Conservation (phyloP, 2,888 invertebrate genomes). For the Stegana nigrithorax region DNA sequence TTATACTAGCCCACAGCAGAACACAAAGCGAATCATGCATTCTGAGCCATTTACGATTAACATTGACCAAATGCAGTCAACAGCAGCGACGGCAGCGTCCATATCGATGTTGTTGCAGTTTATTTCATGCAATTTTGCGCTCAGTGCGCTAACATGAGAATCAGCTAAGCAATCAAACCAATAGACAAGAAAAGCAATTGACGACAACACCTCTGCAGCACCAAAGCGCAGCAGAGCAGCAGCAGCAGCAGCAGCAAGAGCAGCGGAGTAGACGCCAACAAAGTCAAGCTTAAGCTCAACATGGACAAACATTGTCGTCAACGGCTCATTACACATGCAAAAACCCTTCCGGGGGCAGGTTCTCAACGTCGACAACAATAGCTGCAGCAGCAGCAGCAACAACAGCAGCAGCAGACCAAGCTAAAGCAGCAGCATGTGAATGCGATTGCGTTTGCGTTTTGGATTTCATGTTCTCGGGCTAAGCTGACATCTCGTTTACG, state of each 20-base stretch:
- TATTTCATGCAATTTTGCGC: background rate
- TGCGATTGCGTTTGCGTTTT: background rate
- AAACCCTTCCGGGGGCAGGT: constrained; percentile 59
- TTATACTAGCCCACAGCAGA: constrained; percentile 43
- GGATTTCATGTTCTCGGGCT: constrained; percentile 28
- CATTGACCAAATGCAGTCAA: constrained; percentile 12
- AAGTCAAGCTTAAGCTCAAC: background rate
- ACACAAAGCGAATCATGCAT: too few relatives aligned
- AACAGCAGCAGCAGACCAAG: constrained; percentile 8
- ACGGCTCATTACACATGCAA: constrained; percentile 9
- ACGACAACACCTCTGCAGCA: background rate
- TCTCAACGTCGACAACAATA: constrained; percentile 34
- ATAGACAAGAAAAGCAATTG: background rate
- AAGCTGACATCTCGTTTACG: constrained; percentile 22
- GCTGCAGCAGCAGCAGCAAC: background rate
- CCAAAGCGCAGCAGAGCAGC: background rate
- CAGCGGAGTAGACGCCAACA: background rate
- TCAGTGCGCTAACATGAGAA: background rate
- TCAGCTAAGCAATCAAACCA: background rate
- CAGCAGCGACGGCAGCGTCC: background rate
- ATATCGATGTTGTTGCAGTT: background rate
- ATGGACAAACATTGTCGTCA: constrained; percentile 40
- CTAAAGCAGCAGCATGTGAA: background rate
- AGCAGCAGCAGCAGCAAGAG: background rate
- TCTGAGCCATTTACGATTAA: constrained; percentile 18